Percentiles rank a stretch among this genome's conserved stretches.
These are phyloP conservation scores for Galerucella nymphaeae DNA, from an alignment of 2,888 invertebrate genomes.

Conservation along the genomic window DNA sequence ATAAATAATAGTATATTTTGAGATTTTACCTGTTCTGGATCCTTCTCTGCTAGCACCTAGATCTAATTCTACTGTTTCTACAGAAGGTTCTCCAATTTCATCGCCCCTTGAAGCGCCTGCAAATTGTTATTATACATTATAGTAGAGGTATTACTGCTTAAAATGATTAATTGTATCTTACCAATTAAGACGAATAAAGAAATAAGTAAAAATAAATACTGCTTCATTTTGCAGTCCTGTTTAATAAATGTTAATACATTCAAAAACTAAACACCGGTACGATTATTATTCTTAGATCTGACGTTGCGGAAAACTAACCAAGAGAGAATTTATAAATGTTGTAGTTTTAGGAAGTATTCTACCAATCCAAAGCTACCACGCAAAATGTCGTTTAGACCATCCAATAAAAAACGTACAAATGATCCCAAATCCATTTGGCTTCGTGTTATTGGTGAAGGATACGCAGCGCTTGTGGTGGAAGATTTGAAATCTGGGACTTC, in stretches of 20 bases:
- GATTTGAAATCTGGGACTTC: background rate
- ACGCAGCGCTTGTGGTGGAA: background rate
- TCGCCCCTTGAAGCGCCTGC: conserved; percentile 66
- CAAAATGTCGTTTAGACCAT: conserved; percentile 48
- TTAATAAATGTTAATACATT: conserved; percentile 31
- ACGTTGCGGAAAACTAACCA: conserved; percentile 22
- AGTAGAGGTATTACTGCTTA: background rate
- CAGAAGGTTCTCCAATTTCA: conserved; percentile 65
- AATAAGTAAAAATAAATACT: conserved; percentile 55
- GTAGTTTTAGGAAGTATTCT: conserved; percentile 27
- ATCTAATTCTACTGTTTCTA: conserved; percentile 79
- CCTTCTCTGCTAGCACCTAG: conserved; percentile 88
- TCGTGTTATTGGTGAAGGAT: conserved; percentile 52
- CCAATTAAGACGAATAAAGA: conserved; percentile 57
- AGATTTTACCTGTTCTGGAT: conserved; percentile 82
- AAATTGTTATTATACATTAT: conserved; percentile 15
- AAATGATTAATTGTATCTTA: conserved; percentile 45
- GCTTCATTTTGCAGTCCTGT: conserved; percentile 57
- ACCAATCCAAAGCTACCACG: conserved; percentile 60
- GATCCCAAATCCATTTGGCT: conserved; percentile 60
- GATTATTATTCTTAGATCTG: conserved; percentile 24
- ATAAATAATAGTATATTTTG: conserved; percentile 27
- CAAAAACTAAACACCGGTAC: conserved; percentile 38
- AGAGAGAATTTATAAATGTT: conserved; percentile 25
- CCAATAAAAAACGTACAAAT: conserved; percentile 49